phyloP scores from a whole-genome alignment of 1,140 invertebrate species.

The Pogonus chalceus region DNA sequence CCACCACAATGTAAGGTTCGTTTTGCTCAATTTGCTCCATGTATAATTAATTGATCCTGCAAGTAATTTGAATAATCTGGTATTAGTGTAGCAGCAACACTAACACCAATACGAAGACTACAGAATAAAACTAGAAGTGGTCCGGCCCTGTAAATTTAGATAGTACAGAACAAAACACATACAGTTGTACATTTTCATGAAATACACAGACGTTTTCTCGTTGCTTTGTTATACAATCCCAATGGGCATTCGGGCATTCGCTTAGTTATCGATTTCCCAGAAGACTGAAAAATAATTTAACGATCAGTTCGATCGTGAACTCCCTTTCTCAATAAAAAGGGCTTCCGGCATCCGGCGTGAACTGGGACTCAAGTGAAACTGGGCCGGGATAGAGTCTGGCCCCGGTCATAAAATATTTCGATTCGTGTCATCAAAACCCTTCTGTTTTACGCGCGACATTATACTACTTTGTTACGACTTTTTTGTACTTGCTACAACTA shows the following conservation, averaged over 20 bases:
- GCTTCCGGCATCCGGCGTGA: no score
- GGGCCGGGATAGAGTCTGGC: not conserved
- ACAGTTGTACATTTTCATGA: not conserved
- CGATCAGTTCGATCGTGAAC: constrained; percentile 2
- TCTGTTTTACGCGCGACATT: not conserved
- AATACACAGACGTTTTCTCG: no score
- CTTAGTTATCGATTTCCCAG: constrained; percentile 4
- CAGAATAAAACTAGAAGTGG: no score
- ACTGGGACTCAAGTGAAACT: not conserved
- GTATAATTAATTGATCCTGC: no score
- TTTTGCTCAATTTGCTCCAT: no score
- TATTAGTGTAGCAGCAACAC: no score
- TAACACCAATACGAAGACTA: no score
- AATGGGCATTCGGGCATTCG: not conserved
- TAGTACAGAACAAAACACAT: not conserved
- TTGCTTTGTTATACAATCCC: constrained; percentile 4
- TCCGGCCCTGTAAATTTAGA: no score
- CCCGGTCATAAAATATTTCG: not conserved
- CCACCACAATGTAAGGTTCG: no score
- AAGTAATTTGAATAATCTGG: no score
- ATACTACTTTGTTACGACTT: not conserved
- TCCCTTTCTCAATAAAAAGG: not conserved
- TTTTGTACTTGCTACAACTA: not conserved
- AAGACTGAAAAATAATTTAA: constrained; percentile 5
- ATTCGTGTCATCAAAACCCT: constrained; percentile 6